phyloP scores from a whole-genome alignment of 2,888 invertebrate genomes.

The Orthonychiurus folsomi region DNA sequence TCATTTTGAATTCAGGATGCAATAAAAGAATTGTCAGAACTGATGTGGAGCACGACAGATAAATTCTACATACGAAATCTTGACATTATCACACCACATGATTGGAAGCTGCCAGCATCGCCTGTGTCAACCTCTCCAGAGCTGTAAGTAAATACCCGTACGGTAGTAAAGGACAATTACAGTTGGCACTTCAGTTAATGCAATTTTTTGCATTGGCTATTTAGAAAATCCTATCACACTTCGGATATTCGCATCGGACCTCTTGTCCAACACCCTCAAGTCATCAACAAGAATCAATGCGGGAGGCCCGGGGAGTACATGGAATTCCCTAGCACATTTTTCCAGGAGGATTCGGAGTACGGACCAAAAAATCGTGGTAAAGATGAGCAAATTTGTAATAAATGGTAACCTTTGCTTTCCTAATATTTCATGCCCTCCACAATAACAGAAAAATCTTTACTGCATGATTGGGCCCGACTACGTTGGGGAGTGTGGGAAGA shows the following conservation, averaged over 20 bases:
- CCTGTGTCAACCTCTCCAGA: background rate
- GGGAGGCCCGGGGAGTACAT: slow-evolving; percentile 29
- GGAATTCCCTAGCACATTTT: slow-evolving; percentile 29
- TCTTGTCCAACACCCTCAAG: slow-evolving; percentile 19
- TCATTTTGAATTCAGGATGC: background rate
- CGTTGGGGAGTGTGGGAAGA: slow-evolving; percentile 36
- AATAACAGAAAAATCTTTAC: slow-evolving; percentile 26
- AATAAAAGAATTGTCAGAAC: background rate
- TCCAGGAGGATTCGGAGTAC: slow-evolving; percentile 8
- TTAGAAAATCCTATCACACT: slow-evolving; percentile 2
- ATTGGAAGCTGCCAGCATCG: too few relatives aligned
- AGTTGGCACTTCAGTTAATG: background rate
- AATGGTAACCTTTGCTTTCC: background rate
- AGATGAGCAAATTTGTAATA: background rate
- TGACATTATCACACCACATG: background rate
- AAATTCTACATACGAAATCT: background rate
- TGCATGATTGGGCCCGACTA: slow-evolving; percentile 29
- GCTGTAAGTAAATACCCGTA: background rate
- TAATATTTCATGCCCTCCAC: too few relatives aligned
- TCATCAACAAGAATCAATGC: slow-evolving; percentile 34
- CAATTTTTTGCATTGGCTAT: background rate
- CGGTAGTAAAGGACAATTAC: background rate
- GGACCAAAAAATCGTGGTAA: background rate
- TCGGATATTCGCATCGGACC: slow-evolving; percentile 28
- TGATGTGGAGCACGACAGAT: background rate